Evolutionary conservation across 2,888 invertebrate genomes (phyloP).

Genomic region (Acrobasis suavella): DNA sequence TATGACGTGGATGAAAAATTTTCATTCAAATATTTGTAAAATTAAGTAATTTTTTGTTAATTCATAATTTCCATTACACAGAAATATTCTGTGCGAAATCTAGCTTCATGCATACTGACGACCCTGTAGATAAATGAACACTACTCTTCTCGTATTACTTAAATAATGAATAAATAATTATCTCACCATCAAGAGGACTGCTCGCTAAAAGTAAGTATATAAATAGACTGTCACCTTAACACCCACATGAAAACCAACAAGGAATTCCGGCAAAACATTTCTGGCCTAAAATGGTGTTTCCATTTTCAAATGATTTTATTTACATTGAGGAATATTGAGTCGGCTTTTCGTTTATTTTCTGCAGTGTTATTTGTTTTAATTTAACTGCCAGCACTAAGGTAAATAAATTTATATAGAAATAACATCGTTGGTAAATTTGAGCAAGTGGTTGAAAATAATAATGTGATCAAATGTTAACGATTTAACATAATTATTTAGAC

Average conservation of each 20-base stretch:
- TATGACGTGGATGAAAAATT: no score
- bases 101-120: no score
- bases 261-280: background rate
- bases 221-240: slow-evolving; percentile 46
- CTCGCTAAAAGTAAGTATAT: slow-evolving; percentile 40
- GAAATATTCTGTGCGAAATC: no score
- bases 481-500: no score
- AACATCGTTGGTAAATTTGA: no score
- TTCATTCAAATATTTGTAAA: no score
- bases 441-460: no score
- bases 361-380: background rate
- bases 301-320: background rate
- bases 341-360: background rate
- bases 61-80: no score
- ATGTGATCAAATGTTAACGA: no score
- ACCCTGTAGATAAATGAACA: no score
- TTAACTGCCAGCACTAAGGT: background rate
- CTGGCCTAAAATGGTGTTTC: background rate
- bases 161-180: slow-evolving; percentile 50
- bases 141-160: no score
- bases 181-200: slow-evolving; percentile 39
- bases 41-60: no score
- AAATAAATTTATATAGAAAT: background rate
- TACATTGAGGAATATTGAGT: background rate
- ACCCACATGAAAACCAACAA: slow-evolving; percentile 1